phyloP scores from a whole-genome alignment of 2,113 vertebrate genomes.

The Platycercus adscitus region DNA sequence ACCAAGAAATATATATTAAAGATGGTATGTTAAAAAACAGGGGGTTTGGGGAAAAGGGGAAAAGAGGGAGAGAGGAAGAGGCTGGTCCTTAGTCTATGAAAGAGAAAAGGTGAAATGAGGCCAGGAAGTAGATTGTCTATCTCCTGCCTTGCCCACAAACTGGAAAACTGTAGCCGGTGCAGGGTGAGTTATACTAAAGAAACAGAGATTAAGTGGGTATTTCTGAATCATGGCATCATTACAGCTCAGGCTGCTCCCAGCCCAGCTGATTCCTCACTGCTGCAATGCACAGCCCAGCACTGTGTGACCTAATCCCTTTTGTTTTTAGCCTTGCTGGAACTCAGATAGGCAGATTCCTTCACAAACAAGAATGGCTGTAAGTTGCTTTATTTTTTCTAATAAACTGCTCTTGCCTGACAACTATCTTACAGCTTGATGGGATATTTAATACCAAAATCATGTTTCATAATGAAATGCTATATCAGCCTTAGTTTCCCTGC shows the following conservation, averaged over 20 bases:
- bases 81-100: neutral
- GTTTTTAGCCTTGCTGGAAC: neutral
- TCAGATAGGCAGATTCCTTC: neutral
- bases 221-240: neutral
- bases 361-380: neutral
- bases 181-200: neutral
- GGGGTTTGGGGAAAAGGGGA: accelerated
- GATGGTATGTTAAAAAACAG: neutral
- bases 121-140: neutral
- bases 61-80: neutral
- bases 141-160: neutral
- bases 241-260: neutral
- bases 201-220: neutral
- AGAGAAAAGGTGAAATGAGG: neutral
- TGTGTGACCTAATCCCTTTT: neutral
- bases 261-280: neutral
- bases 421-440: neutral
- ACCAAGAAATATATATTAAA: neutral
- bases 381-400: neutral
- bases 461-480: neutral
- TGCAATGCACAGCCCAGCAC: neutral
- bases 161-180: neutral
- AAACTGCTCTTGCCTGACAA: neutral
- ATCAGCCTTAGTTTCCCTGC: neutral
- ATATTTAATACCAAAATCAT: constrained; percentile 20